Conservation (phyloP, 2,113 vertebrate genomes). For the Pluvianellus socialis region DNA sequence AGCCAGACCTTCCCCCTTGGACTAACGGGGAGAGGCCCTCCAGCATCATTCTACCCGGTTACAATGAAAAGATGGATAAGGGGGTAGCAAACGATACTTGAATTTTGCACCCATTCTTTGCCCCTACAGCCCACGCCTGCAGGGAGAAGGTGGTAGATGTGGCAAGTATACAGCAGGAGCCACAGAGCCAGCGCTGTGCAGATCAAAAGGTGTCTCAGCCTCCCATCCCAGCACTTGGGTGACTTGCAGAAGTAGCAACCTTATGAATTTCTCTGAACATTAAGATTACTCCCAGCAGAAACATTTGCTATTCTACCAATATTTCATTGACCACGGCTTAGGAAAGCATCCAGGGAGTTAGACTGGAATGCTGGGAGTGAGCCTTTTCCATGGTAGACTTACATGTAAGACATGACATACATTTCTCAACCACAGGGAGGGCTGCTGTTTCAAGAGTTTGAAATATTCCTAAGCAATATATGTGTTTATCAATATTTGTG, state of each 20-base stretch:
- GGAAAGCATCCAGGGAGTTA: not conserved
- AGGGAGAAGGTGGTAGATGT: not conserved
- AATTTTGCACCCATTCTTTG: not conserved
- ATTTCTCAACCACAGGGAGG: not conserved
- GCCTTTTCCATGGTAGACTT: not conserved
- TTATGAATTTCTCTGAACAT: not conserved
- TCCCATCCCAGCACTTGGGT: not conserved
- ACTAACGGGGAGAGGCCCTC: not conserved
- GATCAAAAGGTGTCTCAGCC: not conserved
- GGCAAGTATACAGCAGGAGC: not conserved
- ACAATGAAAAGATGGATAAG: too few species aligned
- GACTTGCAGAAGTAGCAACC: not conserved
- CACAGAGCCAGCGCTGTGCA: not conserved
- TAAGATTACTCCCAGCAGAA: not conserved
- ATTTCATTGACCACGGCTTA: not conserved
- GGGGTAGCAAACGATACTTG: not conserved
- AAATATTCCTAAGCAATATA: not conserved
- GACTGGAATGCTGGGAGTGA: not conserved
- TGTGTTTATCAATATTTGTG: not conserved
- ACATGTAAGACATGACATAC: too few species aligned
- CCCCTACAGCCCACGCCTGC: fast-evolving
- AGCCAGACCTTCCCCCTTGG: not conserved
- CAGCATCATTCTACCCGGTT: not conserved
- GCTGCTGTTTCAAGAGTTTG: not conserved
- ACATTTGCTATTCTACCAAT: fast-evolving